Percentiles rank a stretch among this genome's conserved stretches.
Evolutionary conservation across 2,888 invertebrate genomes (phyloP).

Genomic region (Cordilura impudica): DNA sequence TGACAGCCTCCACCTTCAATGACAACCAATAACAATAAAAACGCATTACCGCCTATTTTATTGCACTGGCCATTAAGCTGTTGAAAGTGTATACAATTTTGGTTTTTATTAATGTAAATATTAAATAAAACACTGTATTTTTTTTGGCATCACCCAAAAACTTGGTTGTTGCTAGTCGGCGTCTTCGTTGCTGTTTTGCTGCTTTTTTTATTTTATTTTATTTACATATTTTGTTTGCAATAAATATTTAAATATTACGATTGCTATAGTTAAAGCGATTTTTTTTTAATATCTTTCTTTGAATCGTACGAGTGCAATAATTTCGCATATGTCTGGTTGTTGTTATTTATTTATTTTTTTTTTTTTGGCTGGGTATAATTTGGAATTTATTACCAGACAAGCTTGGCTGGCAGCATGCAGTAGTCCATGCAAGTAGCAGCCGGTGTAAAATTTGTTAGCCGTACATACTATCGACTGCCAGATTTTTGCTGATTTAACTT

Average conservation of each 20-base stretch:
- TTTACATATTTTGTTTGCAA: slow-evolving; percentile 60
- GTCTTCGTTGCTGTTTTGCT: neutral
- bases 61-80: slow-evolving; percentile 5
- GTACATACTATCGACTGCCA: neutral
- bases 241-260: slow-evolving; percentile 60
- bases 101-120: neutral
- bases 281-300: slow-evolving; percentile 28
- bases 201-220: slow-evolving; percentile 9
- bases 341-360: neutral
- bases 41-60: neutral
- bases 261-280: slow-evolving; percentile 52
- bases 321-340: slow-evolving; percentile 36
- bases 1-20: slow-evolving; percentile 4
- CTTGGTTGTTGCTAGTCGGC: neutral
- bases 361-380: slow-evolving; percentile 57
- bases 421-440: slow-evolving; percentile 53
- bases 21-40: neutral
- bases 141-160: slow-evolving; percentile 33
- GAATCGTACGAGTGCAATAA: slow-evolving; percentile 22
- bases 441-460: slow-evolving; percentile 26
- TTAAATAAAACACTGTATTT: slow-evolving; percentile 5
- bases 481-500: slow-evolving; percentile 41
- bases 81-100: neutral
- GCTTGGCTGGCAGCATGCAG: slow-evolving; percentile 41
- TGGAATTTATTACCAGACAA: slow-evolving; percentile 60